Evolutionary conservation across 2,888 invertebrate species (phyloP), one percentile per base, ranked within the genome.

Genomic region (Andrena haemorrhoa): DNA sequence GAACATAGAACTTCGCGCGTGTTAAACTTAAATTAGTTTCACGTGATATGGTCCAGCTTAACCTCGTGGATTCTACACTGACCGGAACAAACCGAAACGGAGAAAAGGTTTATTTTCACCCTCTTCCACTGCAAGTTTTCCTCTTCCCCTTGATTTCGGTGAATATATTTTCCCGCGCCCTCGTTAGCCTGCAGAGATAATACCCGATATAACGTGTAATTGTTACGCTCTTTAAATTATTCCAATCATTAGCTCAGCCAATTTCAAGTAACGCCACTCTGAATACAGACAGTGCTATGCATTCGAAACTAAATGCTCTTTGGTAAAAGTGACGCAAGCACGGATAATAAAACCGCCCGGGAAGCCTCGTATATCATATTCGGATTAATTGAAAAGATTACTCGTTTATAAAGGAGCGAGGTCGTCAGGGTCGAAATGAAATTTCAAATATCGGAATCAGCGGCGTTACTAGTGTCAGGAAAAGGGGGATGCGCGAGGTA

Each of bases 21-120:
- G 58, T 64, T 53, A 29, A 83, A 85, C 84, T 85, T 85, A 85
- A 85, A 85, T 85, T 85, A 85, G 84, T 85, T 84, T 81, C 35
- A 31, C 47, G 49, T 66, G 78, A 77, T 83, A 84, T 74, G 83
- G 76, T 51, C 6, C 53, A 33, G 35, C 60, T 72, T 60, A 77
- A 66, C 68, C 49, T 47, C 63, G 2, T 35, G 29, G 65, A 51
- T 64, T 70, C 58, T 51, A 35, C 61, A 16, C 26, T 70, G 69
- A 53, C 41, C 81, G 61, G 26, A 66, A 26, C 53, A 33, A 20
- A 79, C 56, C 33, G 33, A 76, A 76, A 75, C 20, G 26, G 58
- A 70, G n/a, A 49, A 47, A 20, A 31, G 5, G 5, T 33, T 2
- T 58, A 16, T 56, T 31, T 23, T 8, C 47, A 5, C 23, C 16